Percentiles rank a stretch among this genome's conserved stretches.
Evolutionary conservation across 2,113 vertebrate species (phyloP).

Genomic region (Sprattus sprattus): DNA sequence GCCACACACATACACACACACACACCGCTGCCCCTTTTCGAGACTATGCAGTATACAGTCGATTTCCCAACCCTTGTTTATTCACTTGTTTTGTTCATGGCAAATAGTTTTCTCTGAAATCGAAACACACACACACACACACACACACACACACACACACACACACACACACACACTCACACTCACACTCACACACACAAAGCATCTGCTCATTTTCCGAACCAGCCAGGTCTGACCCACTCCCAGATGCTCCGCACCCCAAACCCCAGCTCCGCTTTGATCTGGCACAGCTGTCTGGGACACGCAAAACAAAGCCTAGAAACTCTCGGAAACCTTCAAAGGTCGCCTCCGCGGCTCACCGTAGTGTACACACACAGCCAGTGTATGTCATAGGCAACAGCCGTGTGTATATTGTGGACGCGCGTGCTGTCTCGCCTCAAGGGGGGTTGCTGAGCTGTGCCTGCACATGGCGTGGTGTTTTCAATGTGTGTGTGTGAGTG

Average conservation of each 20-base stretch:
- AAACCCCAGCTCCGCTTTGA: constrained; percentile 38
- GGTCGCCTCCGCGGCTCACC: not conserved
- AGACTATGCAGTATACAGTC: not conserved
- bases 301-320: constrained; percentile 22
- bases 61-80: not conserved
- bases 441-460: not conserved
- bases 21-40: not conserved
- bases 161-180: not conserved
- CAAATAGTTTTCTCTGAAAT: not conserved
- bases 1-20: not conserved
- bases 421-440: not conserved
- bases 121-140: not conserved
- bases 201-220: constrained; percentile 12
- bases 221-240: constrained; percentile 35
- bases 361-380: not conserved
- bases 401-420: not conserved
- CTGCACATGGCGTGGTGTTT: not conserved
- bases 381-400: constrained; percentile 1
- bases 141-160: not conserved
- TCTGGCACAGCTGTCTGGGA: constrained; percentile 46
- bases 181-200: not conserved
- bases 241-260: constrained; percentile 46
- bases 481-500: not conserved
- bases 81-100: constrained; percentile 2
- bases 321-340: constrained; percentile 13